Evolutionary conservation across 64 coral and sea anemone species (phyloP).

Genomic region (Montipora sp.): DNA sequence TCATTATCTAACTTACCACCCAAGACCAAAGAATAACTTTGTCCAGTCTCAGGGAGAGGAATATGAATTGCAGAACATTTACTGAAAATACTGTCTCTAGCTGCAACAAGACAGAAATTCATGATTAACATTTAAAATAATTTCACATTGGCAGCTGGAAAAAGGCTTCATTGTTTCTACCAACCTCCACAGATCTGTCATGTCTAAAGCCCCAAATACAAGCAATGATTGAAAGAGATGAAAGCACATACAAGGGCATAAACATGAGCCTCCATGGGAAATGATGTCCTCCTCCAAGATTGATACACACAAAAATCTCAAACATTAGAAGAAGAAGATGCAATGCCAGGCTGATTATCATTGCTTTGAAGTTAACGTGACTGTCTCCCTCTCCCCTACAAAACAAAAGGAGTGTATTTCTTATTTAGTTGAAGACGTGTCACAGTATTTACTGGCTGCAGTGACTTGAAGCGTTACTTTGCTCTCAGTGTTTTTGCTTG

Average conservation of each 20-base stretch:
- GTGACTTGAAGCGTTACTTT: no score
- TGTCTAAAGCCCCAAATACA: conserved; percentile 98
- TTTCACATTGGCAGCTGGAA: neutral
- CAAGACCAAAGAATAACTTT: conserved; percentile 87
- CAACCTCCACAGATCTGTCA: conserved; percentile 98
- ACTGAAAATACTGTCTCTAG: conserved; percentile 96
- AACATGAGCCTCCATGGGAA: conserved; percentile 96
- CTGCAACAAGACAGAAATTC: conserved; percentile 42
- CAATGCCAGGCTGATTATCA: conserved; percentile 88
- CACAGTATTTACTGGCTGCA: no score
- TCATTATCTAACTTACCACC: conserved; percentile 79
- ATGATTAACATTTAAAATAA: neutral
- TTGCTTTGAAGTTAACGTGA: conserved; percentile 94
- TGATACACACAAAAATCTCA: conserved; percentile 94
- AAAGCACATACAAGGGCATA: conserved; percentile 91
- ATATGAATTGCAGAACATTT: conserved; percentile 97
- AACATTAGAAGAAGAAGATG: conserved; percentile 92
- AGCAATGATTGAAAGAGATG: conserved; percentile 89
- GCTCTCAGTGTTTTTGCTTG: no score
- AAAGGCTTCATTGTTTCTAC: neutral
- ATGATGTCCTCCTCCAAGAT: conserved; percentile 51
- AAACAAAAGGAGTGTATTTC: neutral
- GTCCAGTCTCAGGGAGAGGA: conserved; percentile 86
- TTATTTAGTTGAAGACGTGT: neutral
- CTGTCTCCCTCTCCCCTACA: conserved; percentile 93